Evolutionary conservation across 2,113 vertebrate species (phyloP), one percentile per base, ranked within the genome.

Genomic region (Sapajus apella): DNA sequence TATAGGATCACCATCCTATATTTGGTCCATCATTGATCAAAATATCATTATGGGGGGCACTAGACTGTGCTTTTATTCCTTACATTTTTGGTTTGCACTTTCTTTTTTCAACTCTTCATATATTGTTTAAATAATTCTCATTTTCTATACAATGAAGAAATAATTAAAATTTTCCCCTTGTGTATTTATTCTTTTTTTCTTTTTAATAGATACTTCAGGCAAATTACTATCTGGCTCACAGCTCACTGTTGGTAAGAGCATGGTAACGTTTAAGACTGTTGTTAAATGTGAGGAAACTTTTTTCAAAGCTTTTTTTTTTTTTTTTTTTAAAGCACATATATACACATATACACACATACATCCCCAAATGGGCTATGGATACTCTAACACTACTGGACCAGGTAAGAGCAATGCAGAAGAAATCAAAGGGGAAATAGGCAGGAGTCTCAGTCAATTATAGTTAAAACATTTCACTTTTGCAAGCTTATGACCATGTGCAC

Each of bases 401-500:
- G 12, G 17, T 4, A 40, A 90, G 7, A 2, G 4, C 14, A 79
- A 55, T 27, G 5, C 3, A 91, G 81, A 91, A n/a, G 18, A 82
- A 70, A 77, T 3, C 14, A 6, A 11, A 73, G 30, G 37, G 9
- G 8, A 25, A 21, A 43, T 8, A 18, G 43, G 40, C 7, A 87
- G 7, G 0, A 43, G 12, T 91, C 88, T 80, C 56, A 75, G 73
- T 25, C 6, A 55, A 37, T 50, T 80, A 37, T 23, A 50, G 9
- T 80, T 96, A 75, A 90, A 58, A 77, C 66, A 75, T 25, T 8
- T 66, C 87, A 87, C 45, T 86, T 90, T 79, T 64, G 70, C n/a
- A 86, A 52, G 0, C 14, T 50, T 70, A 52, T 80, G 23, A 79
- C 8, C 35, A 77, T 2, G 20, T 55, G 75, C 37, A 18, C 20